Evolutionary conservation across 1,140 invertebrate genomes (phyloP).

Genomic region (Spodoptera litura): DNA sequence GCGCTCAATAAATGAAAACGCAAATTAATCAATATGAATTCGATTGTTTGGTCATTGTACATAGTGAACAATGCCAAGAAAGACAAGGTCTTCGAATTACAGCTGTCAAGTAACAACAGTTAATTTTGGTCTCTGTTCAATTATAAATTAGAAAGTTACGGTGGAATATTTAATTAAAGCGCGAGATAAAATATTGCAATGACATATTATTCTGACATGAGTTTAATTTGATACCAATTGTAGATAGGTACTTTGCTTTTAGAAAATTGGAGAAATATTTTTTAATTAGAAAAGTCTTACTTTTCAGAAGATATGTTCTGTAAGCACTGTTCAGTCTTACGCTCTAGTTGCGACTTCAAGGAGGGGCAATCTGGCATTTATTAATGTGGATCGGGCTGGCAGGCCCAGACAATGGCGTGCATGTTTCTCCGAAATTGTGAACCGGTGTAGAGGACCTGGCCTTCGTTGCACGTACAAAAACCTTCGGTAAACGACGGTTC

Average conservation of each 20-base stretch:
- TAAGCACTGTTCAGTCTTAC: neutral
- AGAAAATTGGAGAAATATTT: too few species aligned
- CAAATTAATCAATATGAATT: neutral
- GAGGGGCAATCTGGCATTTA: constrained; percentile 74
- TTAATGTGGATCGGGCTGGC: constrained; percentile 74
- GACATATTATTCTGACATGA: constrained; percentile 15
- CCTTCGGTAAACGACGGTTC: constrained; percentile 67
- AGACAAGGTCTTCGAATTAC: constrained; percentile 19
- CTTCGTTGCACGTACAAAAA: constrained; percentile 64
- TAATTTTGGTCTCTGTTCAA: constrained; percentile 13
- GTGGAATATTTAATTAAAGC: constrained; percentile 31
- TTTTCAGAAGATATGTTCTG: neutral
- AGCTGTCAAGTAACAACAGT: constrained; percentile 31
- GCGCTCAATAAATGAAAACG: neutral
- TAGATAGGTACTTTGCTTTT: neutral
- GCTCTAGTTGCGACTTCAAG: constrained; percentile 45
- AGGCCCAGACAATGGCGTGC: constrained; percentile 70
- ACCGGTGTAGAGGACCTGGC: constrained; percentile 55
- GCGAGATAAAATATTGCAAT: constrained; percentile 30
- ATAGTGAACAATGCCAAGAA: constrained; percentile 1
- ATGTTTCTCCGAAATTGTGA: constrained; percentile 69
- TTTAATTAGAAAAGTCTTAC: too few species aligned
- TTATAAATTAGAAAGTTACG: constrained; percentile 24
- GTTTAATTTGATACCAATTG: neutral
- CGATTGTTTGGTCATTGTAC: too few species aligned